Evolutionary conservation across 2,888 invertebrate genomes (phyloP), one percentile per base, ranked within the genome.

Genomic region (Polia nebulosa): DNA sequence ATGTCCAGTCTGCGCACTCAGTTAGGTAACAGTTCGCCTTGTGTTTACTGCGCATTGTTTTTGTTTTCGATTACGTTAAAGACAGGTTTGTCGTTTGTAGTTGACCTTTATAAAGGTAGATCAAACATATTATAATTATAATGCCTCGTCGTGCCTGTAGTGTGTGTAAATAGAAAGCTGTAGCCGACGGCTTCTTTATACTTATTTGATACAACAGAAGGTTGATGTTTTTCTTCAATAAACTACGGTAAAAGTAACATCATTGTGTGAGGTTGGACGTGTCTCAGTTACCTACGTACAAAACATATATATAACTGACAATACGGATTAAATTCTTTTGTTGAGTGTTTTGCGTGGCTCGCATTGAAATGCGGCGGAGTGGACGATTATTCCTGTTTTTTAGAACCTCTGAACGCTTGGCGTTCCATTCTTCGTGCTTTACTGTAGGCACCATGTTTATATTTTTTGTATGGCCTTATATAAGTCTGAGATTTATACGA

Each of bases 331-430:
- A 70, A 78, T 84, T 83, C 82, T 78, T 84, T 83, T 82, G 83
- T 83, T 72, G 76, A 47, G 56, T 72, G 57, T 73, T 81, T 70
- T 65, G 65, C 71, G 66, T 67, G 61, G 60, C 72, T 83, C 69
- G 52, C 74, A 84, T 83, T 83, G 72, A 80, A 76, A 78, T 59
- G 78, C 83, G 82, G 66, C 68, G 70, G 59, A 80, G 78, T 82
- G 70, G 61, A 82, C 69, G 75, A 78, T 80, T 84, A 78, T 80
- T 69, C 65, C 59, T 70, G 76, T 76, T 82, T 76, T 71, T 65
- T 52, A 59, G 66, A 76, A 69, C 49, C 60, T 64, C 45, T 32
- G 55, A 64, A 67, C 55, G 55, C 64, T 74, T 53, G 45, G 51
- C 72, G 66, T 69, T 71, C 70, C 65, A 70, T 76, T 82, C 69